Conservation (phyloP, 2,797 vertebrate genomes). For the Ispidina picta region DNA sequence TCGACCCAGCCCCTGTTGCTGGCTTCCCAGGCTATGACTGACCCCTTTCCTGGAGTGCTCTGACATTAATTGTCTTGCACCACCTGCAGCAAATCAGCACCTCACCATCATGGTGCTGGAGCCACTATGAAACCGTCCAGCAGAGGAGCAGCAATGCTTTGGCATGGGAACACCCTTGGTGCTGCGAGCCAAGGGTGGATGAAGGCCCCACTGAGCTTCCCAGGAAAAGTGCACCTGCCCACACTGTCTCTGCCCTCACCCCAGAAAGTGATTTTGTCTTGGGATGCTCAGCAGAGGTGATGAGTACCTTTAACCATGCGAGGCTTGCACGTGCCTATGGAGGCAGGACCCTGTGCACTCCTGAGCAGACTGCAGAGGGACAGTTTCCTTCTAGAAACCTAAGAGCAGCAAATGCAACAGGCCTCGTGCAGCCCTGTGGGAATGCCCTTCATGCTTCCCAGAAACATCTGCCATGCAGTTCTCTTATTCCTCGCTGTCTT, state of each 20-base stretch:
- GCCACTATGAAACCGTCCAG: neutral
- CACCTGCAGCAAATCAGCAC: neutral
- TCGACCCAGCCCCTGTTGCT: neutral
- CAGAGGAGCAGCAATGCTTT: neutral
- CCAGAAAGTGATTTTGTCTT: neutral
- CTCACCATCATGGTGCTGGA: neutral
- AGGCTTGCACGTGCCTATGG: neutral
- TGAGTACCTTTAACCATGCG: neutral
- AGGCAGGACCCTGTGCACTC: neutral
- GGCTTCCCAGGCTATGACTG: neutral
- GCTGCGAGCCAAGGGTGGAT: neutral
- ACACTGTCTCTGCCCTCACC: fast-evolving
- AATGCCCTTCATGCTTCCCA: neutral
- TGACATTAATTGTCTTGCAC: neutral
- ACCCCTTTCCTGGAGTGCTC: neutral
- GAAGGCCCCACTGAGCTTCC: fast-evolving
- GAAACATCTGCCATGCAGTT: neutral
- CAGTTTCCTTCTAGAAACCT: neutral
- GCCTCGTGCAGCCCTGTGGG: neutral
- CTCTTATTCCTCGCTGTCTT: neutral
- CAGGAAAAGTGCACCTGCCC: neutral
- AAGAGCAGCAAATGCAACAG: neutral
- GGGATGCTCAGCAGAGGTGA: neutral
- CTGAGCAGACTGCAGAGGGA: neutral
- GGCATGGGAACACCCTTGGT: neutral